These are phyloP conservation scores for Drosophila multiciliata DNA, from an alignment of 2,888 invertebrate species.

Conservation along the genomic window DNA sequence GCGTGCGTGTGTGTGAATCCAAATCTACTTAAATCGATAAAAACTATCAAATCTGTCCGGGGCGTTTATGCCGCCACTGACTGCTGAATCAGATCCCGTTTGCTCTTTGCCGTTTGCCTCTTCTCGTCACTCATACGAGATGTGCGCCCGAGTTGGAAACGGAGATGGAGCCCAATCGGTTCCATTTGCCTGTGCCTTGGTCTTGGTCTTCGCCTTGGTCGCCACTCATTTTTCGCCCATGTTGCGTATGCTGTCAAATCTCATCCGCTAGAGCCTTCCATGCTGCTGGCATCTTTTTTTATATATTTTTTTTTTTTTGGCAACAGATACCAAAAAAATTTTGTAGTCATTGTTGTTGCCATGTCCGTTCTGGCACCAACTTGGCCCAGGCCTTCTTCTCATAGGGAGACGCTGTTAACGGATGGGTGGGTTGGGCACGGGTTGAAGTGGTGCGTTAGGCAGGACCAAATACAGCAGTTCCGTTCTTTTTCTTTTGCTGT, in stretches of 20 bases:
- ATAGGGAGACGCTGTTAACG: conserved; percentile 11
- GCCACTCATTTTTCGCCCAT: conserved; percentile 77
- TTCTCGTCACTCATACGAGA: conserved; percentile 73
- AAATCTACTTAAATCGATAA: conserved; percentile 80
- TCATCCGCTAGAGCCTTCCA: conserved; percentile 71
- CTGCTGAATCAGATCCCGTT: conserved; percentile 30
- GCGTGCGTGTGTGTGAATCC: conserved; percentile 44
- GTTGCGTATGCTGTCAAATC: conserved; percentile 80
- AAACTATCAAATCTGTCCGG: conserved; percentile 79
- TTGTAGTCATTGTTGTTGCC: conserved; percentile 65
- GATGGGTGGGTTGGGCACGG: conserved; percentile 8
- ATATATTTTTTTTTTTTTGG: conserved; percentile 37
- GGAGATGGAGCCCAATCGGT: conserved; percentile 9
- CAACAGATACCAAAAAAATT: conserved; percentile 44
- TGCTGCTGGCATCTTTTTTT: conserved; percentile 53
- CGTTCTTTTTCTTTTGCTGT: conserved; percentile 69
- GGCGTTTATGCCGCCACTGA: conserved; percentile 65
- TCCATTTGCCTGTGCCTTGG: conserved; percentile 16
- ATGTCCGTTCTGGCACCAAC: conserved; percentile 78
- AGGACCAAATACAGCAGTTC: conserved; percentile 62
- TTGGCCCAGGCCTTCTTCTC: conserved; percentile 56
- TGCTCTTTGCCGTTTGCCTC: conserved; percentile 36
- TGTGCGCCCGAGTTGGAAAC: conserved; percentile 54
- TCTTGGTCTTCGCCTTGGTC: conserved; percentile 38
- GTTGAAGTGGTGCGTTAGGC: conserved; percentile 49